Evolutionary conservation across 2,113 vertebrate genomes (phyloP), one percentile per base, ranked within the genome.

Genomic region (Drymodes brunneopygia): DNA sequence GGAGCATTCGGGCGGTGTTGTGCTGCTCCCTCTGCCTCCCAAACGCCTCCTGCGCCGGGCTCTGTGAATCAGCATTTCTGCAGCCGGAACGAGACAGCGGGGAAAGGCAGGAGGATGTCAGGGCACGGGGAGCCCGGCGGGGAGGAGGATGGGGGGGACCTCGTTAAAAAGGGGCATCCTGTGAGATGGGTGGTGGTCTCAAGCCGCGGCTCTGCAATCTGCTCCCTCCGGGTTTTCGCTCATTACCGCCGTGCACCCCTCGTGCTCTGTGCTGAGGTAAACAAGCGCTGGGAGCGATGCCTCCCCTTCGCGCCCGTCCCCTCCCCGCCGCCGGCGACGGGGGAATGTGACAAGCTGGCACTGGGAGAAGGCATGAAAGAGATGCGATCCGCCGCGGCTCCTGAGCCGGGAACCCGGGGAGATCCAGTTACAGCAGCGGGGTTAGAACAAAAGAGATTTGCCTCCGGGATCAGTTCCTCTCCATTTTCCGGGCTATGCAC

Each of bases 61-160:
- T 95, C 71, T 85, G 88, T 96, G 95, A 96, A 94, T 96, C 96
- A 94, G 94, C 95, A 95, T 67, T 96, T 96, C 92, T 96, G 87
- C 90, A 86, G 58, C 20, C 15, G 12, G 44, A 92, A 72, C 3
- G 56, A 93, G 86, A 33, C 75, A 60, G 93, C 83, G 15, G 72
- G 83, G 73, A 93, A 44, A 77, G 77, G 66, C 81, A 27, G 90
- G 91, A 90, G 71, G 83, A 74, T 74, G 87, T 28, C 56, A 60
- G 95, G 79, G 75, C 47, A 5, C 20, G 5, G 82, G 53, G 70
- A 92, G 65, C 60, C 71, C 27, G 67, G 60, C 6, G 15, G 57
- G 86, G 65, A 87, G 72, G 81, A 94, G 64, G 58, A 27, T 38
- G 51, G 47, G 35, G 71, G 33, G n/a, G 4, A 86, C 60, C 80